Percentiles rank a stretch among this genome's conserved stretches.
These are phyloP conservation scores for Perizoma affinitatum DNA, from an alignment of 2,888 invertebrate species.

Conservation along the genomic window DNA sequence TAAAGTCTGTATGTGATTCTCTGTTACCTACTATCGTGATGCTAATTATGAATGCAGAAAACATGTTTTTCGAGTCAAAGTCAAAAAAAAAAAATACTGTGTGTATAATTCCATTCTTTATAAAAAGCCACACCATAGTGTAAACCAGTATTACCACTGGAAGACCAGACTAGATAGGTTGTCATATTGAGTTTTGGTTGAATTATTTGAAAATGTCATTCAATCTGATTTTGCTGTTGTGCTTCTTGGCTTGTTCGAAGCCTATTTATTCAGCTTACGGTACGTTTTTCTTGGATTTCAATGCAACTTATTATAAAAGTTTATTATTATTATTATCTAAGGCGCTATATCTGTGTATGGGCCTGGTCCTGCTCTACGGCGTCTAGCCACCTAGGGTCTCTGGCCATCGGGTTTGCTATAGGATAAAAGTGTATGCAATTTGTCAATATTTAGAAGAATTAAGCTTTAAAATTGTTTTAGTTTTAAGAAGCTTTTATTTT, in stretches of 20 bases:
- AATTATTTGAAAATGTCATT: constrained; percentile 22
- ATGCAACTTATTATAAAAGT: background rate
- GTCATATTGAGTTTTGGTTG: background rate
- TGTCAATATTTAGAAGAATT: too few relatives aligned
- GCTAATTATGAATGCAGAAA: constrained; percentile 14
- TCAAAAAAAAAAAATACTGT: constrained; percentile 21
- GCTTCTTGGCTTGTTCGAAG: constrained; percentile 23
- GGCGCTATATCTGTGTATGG: too few relatives aligned
- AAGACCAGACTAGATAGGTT: constrained; percentile 15
- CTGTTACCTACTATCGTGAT: background rate
- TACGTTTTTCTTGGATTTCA: constrained; percentile 9
- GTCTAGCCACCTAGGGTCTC: too few relatives aligned
- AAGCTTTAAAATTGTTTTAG: too few relatives aligned
- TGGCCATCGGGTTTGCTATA: too few relatives aligned
- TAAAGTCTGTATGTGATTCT: constrained; percentile 8
- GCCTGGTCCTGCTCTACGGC: too few relatives aligned
- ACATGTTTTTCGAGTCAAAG: constrained; percentile 16
- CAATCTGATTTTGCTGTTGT: constrained; percentile 18
- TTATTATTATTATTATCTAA: too few relatives aligned
- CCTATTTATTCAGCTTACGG: constrained; percentile 22
- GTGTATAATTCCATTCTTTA: constrained; percentile 19
- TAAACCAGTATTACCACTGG: constrained; percentile 14
- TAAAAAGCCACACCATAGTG: constrained; percentile 15
- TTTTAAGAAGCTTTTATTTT: too few relatives aligned
- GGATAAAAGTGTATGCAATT: too few relatives aligned